A percentile compares a stretch with the other conserved stretches of the same genome.
Evolutionary conservation across 2,797 vertebrate species (phyloP).

Genomic region (Smutsia temminckii): DNA sequence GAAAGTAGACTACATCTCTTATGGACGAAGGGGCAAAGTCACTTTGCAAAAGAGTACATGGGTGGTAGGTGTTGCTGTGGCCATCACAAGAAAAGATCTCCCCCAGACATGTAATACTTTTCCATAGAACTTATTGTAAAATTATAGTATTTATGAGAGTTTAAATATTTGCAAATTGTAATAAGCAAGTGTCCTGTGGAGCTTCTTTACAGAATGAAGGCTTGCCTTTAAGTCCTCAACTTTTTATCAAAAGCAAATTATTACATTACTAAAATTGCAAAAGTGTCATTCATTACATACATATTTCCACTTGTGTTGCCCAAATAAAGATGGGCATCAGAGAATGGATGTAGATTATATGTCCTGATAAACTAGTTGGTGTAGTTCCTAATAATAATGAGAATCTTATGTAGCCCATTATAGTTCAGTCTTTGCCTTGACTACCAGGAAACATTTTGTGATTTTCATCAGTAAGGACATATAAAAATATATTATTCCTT

Average conservation of each 20-base stretch:
- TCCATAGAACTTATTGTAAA: constrained; percentile 21
- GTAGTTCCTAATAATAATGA: constrained; percentile 27
- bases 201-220: background rate
- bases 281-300: background rate
- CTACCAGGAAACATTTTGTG: background rate
- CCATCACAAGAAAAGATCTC: background rate
- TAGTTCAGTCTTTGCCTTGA: background rate
- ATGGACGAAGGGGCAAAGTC: background rate
- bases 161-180: constrained; percentile 11
- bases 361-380: background rate
- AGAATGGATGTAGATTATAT: background rate
- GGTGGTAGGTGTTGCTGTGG: background rate
- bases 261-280: constrained; percentile 27
- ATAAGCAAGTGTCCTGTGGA: background rate
- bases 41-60: background rate
- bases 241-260: constrained; percentile 34
- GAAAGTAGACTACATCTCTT: background rate
- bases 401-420: background rate
- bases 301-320: background rate
- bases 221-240: constrained; percentile 6
- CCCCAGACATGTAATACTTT: background rate
- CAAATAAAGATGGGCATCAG: background rate
- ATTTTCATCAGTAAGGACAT: background rate
- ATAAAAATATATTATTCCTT: constrained; percentile 30
- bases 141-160: constrained; percentile 4